A percentile compares a stretch with the other conserved stretches of the same genome.
These are phyloP conservation scores for Sebastiscus albofasciatus DNA, from an alignment of 2,797 vertebrate genomes.

Conservation along the genomic window DNA sequence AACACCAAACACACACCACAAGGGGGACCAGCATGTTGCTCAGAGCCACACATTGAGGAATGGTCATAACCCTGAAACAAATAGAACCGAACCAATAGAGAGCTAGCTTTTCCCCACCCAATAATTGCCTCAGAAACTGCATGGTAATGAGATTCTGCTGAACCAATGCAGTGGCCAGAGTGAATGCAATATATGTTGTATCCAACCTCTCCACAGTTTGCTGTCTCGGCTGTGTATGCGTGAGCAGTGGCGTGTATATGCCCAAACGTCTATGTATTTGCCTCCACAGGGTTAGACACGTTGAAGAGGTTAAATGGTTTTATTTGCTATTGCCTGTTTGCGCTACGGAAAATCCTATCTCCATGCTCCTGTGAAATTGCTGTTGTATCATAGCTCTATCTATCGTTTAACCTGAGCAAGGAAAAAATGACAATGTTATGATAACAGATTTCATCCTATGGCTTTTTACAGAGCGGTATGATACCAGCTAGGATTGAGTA, in stretches of 20 bases:
- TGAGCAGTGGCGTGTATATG: neutral
- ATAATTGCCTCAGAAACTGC: slow-evolving; percentile 63
- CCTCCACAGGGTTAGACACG: slow-evolving; percentile 35
- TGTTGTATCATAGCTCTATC: slow-evolving; percentile 46
- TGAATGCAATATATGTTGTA: slow-evolving; percentile 33
- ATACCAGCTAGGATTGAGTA: neutral
- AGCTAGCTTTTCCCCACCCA: slow-evolving; percentile 36
- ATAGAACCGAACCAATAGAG: slow-evolving; percentile 52
- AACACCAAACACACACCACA: slow-evolving; percentile 11
- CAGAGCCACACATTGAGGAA: slow-evolving; percentile 46
- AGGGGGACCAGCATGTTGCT: slow-evolving; percentile 7
- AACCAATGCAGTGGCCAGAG: slow-evolving; percentile 34
- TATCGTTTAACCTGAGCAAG: slow-evolving; percentile 1
- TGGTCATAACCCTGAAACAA: slow-evolving; percentile 57
- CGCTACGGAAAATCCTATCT: slow-evolving; percentile 33
- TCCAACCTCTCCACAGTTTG: slow-evolving; percentile 7
- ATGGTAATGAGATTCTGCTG: slow-evolving; percentile 65
- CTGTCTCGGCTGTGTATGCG: slow-evolving; percentile 2
- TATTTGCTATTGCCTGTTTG: slow-evolving; percentile 62
- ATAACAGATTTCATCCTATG: slow-evolving; percentile 27
- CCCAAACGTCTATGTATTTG: slow-evolving; percentile 49
- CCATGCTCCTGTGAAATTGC: slow-evolving; percentile 58
- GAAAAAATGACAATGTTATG: neutral
- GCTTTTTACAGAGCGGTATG: neutral
- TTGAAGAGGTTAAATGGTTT: slow-evolving; percentile 69